Conservation (phyloP, 2,888 invertebrate species). For the Drosophila longiperda region DNA sequence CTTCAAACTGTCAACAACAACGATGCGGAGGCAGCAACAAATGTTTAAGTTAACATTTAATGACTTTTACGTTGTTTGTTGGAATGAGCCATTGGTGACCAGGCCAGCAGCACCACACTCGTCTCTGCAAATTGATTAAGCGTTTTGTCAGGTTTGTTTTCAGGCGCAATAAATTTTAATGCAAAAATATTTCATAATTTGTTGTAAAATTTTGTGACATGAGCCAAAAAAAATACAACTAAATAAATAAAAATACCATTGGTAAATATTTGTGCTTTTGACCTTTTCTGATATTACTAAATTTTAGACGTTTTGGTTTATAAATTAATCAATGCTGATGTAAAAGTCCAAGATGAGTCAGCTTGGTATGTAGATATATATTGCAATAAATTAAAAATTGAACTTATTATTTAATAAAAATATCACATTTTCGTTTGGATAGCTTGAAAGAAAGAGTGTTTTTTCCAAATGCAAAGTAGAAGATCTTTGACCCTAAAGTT, state of each 20-base stretch:
- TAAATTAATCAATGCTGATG: conserved; percentile 17
- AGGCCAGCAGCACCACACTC: conserved; percentile 5
- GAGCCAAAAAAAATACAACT: conserved; percentile 22
- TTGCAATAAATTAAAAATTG: neutral
- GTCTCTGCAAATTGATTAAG: conserved; percentile 46
- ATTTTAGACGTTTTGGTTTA: conserved; percentile 40
- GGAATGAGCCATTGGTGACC: conserved; percentile 37
- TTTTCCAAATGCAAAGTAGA: neutral
- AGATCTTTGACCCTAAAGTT: neutral
- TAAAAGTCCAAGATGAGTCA: conserved; percentile 2
- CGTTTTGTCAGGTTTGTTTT: conserved; percentile 51
- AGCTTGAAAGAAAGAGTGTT: neutral
- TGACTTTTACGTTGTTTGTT: conserved; percentile 39
- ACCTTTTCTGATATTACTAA: conserved; percentile 38
- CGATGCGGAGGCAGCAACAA: conserved; percentile 8
- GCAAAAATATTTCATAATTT: conserved; percentile 42
- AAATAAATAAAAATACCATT: conserved; percentile 1
- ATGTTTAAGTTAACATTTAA: conserved; percentile 51
- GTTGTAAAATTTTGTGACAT: conserved; percentile 36
- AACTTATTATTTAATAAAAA: neutral
- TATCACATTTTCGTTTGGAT: neutral
- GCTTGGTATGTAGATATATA: neutral
- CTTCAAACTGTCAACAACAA: conserved; percentile 26
- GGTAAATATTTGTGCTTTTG: conserved; percentile 29
- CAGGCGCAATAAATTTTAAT: conserved; percentile 50